Base-by-base conservation (phyloP, 2,113 vertebrate genomes). In the Leucosticte australis region DNA sequence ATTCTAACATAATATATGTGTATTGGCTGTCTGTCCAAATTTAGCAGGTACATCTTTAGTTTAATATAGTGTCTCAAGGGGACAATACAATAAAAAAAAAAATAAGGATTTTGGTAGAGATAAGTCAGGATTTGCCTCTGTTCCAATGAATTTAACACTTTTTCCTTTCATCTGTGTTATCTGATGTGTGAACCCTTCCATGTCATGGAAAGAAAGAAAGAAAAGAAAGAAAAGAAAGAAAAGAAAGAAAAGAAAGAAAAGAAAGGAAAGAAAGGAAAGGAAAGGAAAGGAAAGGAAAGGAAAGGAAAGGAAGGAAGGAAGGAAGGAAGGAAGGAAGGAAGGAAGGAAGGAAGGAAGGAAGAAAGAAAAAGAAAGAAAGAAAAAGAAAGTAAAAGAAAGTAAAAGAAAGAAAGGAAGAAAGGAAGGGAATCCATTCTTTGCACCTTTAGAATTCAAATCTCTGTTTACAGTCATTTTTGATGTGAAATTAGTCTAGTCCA, bases 401-500 rank as follows among this genome's bases (percentile, higher is more conserved):
- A 19, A 10, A 46, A 12, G 13, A 46, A 39, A 63, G 28, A 15
- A 23, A 44, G 14, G 12, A 33, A 65, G 14, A 7, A 28, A n/a
- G 6, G 3, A 16, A 20, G 19, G 18, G 12, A 28, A 44, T 57
- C 10, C 4, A 20, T 20, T 13, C 7, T 71, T 70, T 57, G 1
- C 14, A 68, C 27, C 15, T 53, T 70, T 62, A 76, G 42, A 71
- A 84, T 92, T 88, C 30, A 83, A 85, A 76, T 23, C 30, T 69
- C 84, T 60, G 65, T 94, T 92, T 76, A 68, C n/a, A 87, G 81
- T 88, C 55, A 87, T 30, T 89, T 94, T 91, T 95, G 13, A 67
- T 77, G 20, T 57, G 63, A 93, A 87, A 78, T 73, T 87, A 27
- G 20, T 83, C 44, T 87, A 83, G 79, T 73, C 65, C 47, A 74